Evolutionary conservation across 2,888 invertebrate species (phyloP).

Genomic region (Habroteleia sp.): DNA sequence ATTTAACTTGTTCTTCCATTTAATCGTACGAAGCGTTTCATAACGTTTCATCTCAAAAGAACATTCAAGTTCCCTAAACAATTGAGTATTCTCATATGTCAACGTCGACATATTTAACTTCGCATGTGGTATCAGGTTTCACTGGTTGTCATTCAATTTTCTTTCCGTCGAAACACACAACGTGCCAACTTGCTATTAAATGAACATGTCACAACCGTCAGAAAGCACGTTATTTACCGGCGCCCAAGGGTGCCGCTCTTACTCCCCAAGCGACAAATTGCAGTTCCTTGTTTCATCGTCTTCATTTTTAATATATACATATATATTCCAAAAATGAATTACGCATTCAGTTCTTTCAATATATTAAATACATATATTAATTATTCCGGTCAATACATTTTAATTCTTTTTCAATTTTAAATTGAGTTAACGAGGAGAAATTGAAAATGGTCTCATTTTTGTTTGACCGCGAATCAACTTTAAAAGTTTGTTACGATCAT

Average conservation of each 20-base stretch:
- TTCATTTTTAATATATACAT: slow-evolving; percentile 8
- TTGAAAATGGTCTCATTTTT: slow-evolving; percentile 27
- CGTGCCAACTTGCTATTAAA: slow-evolving; percentile 26
- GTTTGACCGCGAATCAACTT: slow-evolving; percentile 3
- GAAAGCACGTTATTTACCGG: slow-evolving; percentile 18
- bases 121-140: slow-evolving; percentile 5
- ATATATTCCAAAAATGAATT: slow-evolving; percentile 4
- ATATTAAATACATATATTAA: slow-evolving; percentile 3
- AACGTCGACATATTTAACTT: background rate
- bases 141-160: slow-evolving; percentile 19
- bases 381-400: background rate
- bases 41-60: background rate
- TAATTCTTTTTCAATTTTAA: background rate
- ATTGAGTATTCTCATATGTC: background rate
- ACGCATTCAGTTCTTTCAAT: background rate
- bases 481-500: slow-evolving; percentile 12
- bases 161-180: slow-evolving; percentile 11
- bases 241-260: slow-evolving; percentile 38
- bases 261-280: slow-evolving; percentile 30
- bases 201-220: slow-evolving; percentile 39
- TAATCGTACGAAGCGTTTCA: too few relatives aligned
- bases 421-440: slow-evolving; percentile 46
- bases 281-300: slow-evolving; percentile 22
- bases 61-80: background rate
- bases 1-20: too few relatives aligned